Base-by-base conservation (phyloP, 1,140 invertebrate species). In the Leguminivora glycinivorella region DNA sequence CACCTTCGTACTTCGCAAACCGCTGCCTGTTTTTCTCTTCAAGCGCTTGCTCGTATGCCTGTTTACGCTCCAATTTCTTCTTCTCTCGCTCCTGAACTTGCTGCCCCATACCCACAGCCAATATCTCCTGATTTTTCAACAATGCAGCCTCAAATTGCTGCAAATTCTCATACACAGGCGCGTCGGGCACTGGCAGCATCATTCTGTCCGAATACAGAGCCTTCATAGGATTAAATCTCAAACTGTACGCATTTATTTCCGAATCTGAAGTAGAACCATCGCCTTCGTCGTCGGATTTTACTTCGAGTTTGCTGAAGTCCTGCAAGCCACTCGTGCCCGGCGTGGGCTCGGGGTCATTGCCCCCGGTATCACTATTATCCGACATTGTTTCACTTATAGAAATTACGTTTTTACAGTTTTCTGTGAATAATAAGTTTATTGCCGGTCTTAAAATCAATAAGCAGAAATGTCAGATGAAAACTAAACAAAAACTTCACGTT, bases 141-240 rank as follows among this genome's bases (percentile, higher is more conserved):
- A 83, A 72, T 34, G 91, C 74, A 0, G 90, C 84, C 74, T 94
- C 93, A 78, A 92, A 95, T 82, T 93, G 94, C 4, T 87, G 82
- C 22, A 95, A 58, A 80, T 95, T 96, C 77, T 96, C 94, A 74
- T 93, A 94, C 68, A 92, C 74, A 52, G 93, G 94, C 0, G 94
- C 94, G 43, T 88, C 84, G 10, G 90, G 72, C 4, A 90, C 80
- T 0, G 94, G 94, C 1, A 95, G 31, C 74, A 84, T 83, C 0
- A 92, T 76, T 75, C 94, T 93, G 4, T 86, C 56, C 0, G 93
- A 93, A 70, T 94, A 94, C 12, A 96, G 82, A 1, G 93, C 95
- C 80, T 94, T 94, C 0, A 95, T 58, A 0, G 95, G 93, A 87
- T 96, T 93, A 69, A 96, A 96, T 56, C 91, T 91, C 4, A 93